phyloP scores from a whole-genome alignment of 2,888 invertebrate genomes.

The Gari tellinella region DNA sequence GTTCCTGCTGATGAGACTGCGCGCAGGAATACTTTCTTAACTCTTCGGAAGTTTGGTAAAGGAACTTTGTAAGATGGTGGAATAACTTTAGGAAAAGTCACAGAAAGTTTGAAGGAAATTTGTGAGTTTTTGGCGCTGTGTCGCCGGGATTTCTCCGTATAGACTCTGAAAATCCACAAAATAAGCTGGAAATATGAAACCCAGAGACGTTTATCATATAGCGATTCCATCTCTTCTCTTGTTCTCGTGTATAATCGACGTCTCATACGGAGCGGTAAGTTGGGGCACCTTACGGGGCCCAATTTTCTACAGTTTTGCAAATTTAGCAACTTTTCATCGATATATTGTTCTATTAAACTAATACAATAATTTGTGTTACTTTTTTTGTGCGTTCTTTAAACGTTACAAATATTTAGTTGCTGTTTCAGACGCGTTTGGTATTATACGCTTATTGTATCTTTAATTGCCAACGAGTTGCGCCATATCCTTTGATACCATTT shows the following conservation, averaged over 20 bases:
- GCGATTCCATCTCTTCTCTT: conserved; percentile 47
- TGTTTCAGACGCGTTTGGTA: too few relatives aligned
- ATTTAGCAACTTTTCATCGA: too few relatives aligned
- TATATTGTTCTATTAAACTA: too few relatives aligned
- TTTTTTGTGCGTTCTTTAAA: too few relatives aligned
- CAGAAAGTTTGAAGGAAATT: conserved; percentile 11
- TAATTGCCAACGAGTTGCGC: too few relatives aligned
- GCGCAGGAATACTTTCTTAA: conserved; percentile 35
- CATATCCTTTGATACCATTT: too few relatives aligned
- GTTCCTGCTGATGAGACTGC: conserved; percentile 39
- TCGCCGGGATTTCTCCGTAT: conserved; percentile 33
- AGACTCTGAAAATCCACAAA: too few relatives aligned
- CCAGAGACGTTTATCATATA: conserved; percentile 17
- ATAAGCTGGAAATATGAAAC: conserved; percentile 33
- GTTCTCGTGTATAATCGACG: conserved; percentile 53
- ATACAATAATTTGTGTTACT: too few relatives aligned
- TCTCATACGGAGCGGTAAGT: conserved; percentile 63
- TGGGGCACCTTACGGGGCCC: conserved; percentile 37
- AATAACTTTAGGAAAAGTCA: conserved; percentile 31
- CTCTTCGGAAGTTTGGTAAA: conserved; percentile 28
- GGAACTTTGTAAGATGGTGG: conserved; percentile 63
- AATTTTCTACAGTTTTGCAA: conserved; percentile 4
- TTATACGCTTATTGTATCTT: too few relatives aligned
- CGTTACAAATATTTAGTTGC: too few relatives aligned
- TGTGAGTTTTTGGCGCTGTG: conserved; percentile 37